Evolutionary conservation across 2,113 vertebrate species (phyloP).

Genomic region (Gulo gulo): DNA sequence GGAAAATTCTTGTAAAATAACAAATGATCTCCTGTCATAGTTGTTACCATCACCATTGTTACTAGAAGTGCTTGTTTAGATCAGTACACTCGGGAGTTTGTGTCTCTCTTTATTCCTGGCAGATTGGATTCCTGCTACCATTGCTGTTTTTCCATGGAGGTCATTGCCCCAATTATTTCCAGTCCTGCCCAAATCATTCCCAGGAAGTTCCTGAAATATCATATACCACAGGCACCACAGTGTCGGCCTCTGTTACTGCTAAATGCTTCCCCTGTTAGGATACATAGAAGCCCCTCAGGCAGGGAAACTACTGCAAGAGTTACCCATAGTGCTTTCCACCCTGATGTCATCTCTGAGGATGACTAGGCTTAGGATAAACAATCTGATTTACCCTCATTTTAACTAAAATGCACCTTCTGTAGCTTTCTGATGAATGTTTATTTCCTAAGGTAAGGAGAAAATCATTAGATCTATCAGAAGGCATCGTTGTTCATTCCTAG

Average conservation of each 20-base stretch:
- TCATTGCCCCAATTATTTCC: background rate
- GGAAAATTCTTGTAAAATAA: background rate
- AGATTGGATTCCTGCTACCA: background rate
- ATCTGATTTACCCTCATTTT: background rate
- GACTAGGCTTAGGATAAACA: background rate
- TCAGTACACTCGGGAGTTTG: background rate
- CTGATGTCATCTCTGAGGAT: background rate
- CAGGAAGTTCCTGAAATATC: background rate
- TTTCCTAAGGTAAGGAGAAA: conserved; percentile 1
- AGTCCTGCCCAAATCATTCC: background rate
- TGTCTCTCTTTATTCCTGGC: background rate
- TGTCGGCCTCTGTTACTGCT: background rate
- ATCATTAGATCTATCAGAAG: background rate
- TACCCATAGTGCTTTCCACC: background rate
- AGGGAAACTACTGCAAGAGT: background rate
- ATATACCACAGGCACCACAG: background rate
- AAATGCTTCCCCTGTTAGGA: background rate
- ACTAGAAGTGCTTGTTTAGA: background rate
- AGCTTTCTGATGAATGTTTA: background rate
- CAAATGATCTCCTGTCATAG: background rate
- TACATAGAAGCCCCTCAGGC: background rate
- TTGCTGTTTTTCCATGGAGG: background rate
- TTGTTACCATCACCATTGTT: background rate
- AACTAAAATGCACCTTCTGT: background rate
- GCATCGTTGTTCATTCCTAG: background rate